Percentiles rank a stretch among this genome's conserved stretches.
Evolutionary conservation across 2,113 vertebrate genomes (phyloP).

Genomic region (Pluvianellus socialis): DNA sequence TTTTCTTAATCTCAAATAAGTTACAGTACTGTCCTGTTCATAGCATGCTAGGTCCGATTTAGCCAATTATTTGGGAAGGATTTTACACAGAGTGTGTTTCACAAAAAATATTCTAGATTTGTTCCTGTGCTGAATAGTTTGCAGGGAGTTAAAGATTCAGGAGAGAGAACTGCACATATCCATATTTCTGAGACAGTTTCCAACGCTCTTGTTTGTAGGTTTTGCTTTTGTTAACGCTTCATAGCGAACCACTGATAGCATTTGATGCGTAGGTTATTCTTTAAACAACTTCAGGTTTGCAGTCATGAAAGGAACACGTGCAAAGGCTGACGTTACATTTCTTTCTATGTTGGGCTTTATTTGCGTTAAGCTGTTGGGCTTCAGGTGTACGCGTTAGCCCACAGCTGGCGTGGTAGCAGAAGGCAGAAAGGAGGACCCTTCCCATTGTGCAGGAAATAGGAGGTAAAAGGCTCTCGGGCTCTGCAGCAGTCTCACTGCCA

Average conservation of each 20-base stretch:
- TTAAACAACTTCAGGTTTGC: background rate
- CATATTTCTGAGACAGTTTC: background rate
- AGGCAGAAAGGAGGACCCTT: background rate
- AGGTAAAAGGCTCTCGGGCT: background rate
- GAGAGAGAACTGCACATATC: background rate
- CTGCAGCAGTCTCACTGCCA: background rate
- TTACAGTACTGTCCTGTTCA: background rate
- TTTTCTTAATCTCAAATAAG: background rate
- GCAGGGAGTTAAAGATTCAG: background rate
- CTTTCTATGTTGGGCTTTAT: background rate
- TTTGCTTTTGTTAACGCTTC: background rate
- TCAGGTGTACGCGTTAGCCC: background rate
- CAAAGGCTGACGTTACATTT: background rate
- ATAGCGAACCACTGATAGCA: background rate
- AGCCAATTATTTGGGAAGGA: background rate
- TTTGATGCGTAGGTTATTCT: background rate
- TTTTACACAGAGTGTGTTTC: background rate
- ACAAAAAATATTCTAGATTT: background rate
- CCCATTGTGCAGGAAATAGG: accelerated
- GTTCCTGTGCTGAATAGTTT: background rate
- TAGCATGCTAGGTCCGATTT: background rate
- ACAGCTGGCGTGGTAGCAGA: background rate
- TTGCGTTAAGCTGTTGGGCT: background rate
- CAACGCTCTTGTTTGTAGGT: background rate
- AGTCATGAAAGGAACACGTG: background rate